Percentiles rank a stretch among this genome's conserved stretches.
Conservation (phyloP, 2,888 invertebrate species). For the Eulithis prunata region DNA sequence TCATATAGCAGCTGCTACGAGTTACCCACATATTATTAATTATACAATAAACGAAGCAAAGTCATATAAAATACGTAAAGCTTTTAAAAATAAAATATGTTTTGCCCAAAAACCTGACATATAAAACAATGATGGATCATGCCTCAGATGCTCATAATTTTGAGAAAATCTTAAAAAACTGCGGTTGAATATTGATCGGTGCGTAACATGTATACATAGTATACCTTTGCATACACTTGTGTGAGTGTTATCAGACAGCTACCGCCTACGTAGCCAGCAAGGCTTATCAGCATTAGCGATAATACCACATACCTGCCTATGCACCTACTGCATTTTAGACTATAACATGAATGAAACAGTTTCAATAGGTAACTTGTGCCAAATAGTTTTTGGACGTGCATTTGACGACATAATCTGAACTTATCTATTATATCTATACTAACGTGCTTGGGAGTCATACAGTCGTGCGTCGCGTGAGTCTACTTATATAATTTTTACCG, state of each 20-base stretch:
- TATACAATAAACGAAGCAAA: too few relatives aligned
- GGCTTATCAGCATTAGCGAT: constrained; percentile 70
- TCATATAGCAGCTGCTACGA: constrained; percentile 19
- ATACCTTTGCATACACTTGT: constrained; percentile 26
- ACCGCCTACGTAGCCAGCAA: constrained; percentile 67
- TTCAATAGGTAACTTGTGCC: constrained; percentile 12
- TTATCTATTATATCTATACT: neutral
- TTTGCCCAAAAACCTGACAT: neutral
- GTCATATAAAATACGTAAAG: too few relatives aligned
- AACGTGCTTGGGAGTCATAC: neutral
- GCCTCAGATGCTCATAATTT: neutral
- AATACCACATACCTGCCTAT: constrained; percentile 65
- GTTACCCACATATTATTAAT: too few relatives aligned
- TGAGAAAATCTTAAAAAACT: constrained; percentile 1
- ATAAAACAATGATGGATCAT: neutral
- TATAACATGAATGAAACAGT: constrained; percentile 31
- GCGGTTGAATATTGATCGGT: constrained; percentile 10
- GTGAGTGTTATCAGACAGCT: constrained; percentile 57
- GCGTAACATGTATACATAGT: neutral
- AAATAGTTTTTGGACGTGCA: neutral
- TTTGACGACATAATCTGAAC: neutral
- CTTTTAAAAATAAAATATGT: too few relatives aligned
- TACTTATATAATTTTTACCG: too few relatives aligned
- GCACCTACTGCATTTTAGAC: constrained; percentile 42
- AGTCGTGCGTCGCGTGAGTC: neutral